Evolutionary conservation across 2,888 invertebrate genomes (phyloP).

Genomic region (Tuberolachnus salignus): DNA sequence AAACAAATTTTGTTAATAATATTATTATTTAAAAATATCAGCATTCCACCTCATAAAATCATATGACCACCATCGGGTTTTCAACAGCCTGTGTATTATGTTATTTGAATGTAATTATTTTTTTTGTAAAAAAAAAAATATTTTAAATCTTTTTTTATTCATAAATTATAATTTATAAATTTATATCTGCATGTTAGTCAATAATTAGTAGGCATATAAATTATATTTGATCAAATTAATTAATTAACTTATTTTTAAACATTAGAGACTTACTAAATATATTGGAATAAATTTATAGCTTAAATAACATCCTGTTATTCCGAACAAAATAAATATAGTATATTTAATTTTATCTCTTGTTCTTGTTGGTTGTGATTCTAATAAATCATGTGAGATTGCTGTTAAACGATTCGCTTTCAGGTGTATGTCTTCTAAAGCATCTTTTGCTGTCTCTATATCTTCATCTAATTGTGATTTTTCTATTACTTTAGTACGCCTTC

Average conservation of each 20-base stretch:
- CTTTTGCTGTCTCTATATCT: constrained; percentile 36
- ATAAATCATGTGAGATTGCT: background rate
- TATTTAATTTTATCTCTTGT: constrained; percentile 29
- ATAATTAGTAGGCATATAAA: too few species aligned
- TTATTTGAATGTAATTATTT: too few species aligned
- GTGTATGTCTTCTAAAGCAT: constrained; percentile 37
- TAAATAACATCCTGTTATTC: constrained; percentile 33
- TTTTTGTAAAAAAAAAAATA: too few species aligned
- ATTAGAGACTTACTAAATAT: constrained; percentile 27
- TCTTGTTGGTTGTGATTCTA: constrained; percentile 10
- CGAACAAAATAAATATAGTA: constrained; percentile 26
- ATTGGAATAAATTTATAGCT: constrained; percentile 32
- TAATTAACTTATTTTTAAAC: background rate
- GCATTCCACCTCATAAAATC: too few species aligned
- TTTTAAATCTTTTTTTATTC: too few species aligned
- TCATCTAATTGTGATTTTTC: background rate
- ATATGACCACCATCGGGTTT: too few species aligned
- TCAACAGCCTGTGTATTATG: too few species aligned
- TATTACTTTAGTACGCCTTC: constrained; percentile 13
- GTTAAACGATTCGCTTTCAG: background rate
- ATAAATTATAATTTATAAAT: too few species aligned
- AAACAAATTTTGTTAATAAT: too few species aligned
- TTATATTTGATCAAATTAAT: too few species aligned
- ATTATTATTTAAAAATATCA: too few species aligned
- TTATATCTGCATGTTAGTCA: too few species aligned